Percentiles rank a stretch among this genome's conserved stretches.
These are phyloP conservation scores for Spondyliosoma cantharus DNA, from an alignment of 2,797 vertebrate species.

Conservation along the genomic window DNA sequence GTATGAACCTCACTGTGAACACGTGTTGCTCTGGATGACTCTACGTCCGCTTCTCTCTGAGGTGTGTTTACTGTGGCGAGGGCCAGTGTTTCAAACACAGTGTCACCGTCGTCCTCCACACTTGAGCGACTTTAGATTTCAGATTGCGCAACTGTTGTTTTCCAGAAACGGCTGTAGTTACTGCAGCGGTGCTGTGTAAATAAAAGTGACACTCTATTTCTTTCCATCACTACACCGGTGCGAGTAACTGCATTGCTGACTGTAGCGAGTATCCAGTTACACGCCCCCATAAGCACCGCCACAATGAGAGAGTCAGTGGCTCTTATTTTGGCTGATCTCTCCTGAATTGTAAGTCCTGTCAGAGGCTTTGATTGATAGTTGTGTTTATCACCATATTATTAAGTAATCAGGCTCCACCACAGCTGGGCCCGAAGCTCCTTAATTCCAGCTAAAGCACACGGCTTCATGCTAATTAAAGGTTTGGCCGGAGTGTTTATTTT, in stretches of 20 bases:
- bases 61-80: conserved; percentile 64
- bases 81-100: conserved; percentile 53
- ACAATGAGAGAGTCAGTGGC: conserved; percentile 82
- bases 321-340: conserved; percentile 80
- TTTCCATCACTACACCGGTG: conserved; percentile 68
- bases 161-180: conserved; percentile 62
- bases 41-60: conserved; percentile 35
- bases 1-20: conserved; percentile 24
- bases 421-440: conserved; percentile 80
- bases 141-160: conserved; percentile 72
- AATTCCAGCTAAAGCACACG: conserved; percentile 80
- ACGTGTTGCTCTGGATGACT: conserved; percentile 29
- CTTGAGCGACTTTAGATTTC: conserved; percentile 32
- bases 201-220: conserved; percentile 74
- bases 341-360: conserved; percentile 83
- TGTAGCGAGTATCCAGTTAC: conserved; percentile 64
- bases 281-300: conserved; percentile 60
- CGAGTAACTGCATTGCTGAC: conserved; percentile 71
- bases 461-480: conserved; percentile 84
- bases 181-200: conserved; percentile 65
- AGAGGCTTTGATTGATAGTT: conserved; percentile 84
- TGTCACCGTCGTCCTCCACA: conserved; percentile 40
- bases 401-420: conserved; percentile 84
- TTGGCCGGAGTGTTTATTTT: conserved; percentile 81
- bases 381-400: conserved; percentile 87